A percentile compares a stretch with the other conserved stretches of the same genome.
Evolutionary conservation across 2,797 vertebrate genomes (phyloP).

Genomic region (Basileuterus tristriatus): DNA sequence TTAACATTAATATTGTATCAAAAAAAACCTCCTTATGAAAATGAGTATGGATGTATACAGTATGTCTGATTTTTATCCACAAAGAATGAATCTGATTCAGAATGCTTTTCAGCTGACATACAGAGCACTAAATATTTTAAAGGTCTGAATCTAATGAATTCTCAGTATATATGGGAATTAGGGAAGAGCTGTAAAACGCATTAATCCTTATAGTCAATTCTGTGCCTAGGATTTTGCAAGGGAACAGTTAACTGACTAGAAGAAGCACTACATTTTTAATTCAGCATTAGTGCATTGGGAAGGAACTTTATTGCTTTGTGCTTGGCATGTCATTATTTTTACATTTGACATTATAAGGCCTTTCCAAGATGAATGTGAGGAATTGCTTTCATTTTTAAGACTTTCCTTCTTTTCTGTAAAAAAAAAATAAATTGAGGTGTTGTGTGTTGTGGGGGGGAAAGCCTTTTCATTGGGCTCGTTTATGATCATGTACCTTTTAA

Average conservation of each 20-base stretch:
- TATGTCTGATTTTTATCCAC: slow-evolving; percentile 90
- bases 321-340: slow-evolving; percentile 95
- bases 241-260: slow-evolving; percentile 85
- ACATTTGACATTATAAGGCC: slow-evolving; percentile 93
- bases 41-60: slow-evolving; percentile 89
- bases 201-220: slow-evolving; percentile 87
- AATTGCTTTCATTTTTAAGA: slow-evolving; percentile 95
- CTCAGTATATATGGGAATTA: slow-evolving; percentile 81
- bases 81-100: slow-evolving; percentile 87
- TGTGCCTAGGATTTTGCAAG: slow-evolving; percentile 93
- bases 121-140: slow-evolving; percentile 95
- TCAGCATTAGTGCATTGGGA: slow-evolving; percentile 81
- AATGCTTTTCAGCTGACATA: slow-evolving; percentile 91
- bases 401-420: slow-evolving; percentile 77
- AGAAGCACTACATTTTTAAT: slow-evolving; percentile 87
- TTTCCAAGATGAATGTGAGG: slow-evolving; percentile 97
- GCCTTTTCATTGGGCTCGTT: slow-evolving; percentile 70
- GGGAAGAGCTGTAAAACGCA: slow-evolving; percentile 82
- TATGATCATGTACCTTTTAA: slow-evolving; percentile 71
- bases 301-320: slow-evolving; percentile 89
- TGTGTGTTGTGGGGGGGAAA: background rate
- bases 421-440: slow-evolving; percentile 26
- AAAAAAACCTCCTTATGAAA: slow-evolving; percentile 80
- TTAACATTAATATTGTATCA: slow-evolving; percentile 87
- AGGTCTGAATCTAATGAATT: slow-evolving; percentile 86